A percentile compares a stretch with the other conserved stretches of the same genome.
Conservation (phyloP, 1,140 invertebrate species). For the Bombus breviceps region DNA sequence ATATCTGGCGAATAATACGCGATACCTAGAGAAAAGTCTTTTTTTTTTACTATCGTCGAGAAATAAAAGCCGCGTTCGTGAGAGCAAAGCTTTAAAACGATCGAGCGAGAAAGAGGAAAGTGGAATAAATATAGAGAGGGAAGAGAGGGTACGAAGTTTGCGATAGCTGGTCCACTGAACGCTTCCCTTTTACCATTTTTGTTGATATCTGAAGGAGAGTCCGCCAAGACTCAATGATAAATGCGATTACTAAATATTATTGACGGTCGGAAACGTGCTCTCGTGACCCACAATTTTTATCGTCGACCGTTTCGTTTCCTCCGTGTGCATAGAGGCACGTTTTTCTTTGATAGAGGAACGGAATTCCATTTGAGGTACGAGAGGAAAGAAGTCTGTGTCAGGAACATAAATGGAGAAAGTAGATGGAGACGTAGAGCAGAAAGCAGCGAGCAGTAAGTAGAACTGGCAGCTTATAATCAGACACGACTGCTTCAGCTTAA, state of each 20-base stretch:
- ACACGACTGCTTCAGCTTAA: too few species aligned
- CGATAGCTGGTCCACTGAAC: conserved; percentile 45
- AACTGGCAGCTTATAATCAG: not conserved
- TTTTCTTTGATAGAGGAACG: conserved; percentile 7
- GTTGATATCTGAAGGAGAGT: conserved; percentile 35
- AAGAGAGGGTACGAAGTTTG: not conserved
- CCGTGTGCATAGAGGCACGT: not conserved
- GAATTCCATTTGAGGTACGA: not conserved
- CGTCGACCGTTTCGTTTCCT: not conserved
- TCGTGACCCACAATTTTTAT: conserved; percentile 50
- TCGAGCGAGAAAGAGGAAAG: too few species aligned
- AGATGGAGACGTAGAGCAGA: too few species aligned
- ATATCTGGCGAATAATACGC: conserved; percentile 24
- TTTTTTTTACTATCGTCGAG: conserved; percentile 7
- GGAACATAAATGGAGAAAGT: too few species aligned
- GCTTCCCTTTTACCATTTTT: conserved; percentile 23
- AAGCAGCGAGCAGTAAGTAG: not conserved
- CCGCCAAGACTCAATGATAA: conserved; percentile 32
- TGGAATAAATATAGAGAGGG: not conserved
- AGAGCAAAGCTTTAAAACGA: conserved; percentile 14
- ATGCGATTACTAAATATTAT: conserved; percentile 56
- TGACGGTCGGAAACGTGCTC: conserved; percentile 34
- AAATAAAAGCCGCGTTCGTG: conserved; percentile 5
- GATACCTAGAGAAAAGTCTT: not conserved
- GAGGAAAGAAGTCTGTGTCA: not conserved